Evolutionary conservation across 2,113 vertebrate genomes (phyloP), one percentile per base, ranked within the genome.

Genomic region (Pelobates fuscus): DNA sequence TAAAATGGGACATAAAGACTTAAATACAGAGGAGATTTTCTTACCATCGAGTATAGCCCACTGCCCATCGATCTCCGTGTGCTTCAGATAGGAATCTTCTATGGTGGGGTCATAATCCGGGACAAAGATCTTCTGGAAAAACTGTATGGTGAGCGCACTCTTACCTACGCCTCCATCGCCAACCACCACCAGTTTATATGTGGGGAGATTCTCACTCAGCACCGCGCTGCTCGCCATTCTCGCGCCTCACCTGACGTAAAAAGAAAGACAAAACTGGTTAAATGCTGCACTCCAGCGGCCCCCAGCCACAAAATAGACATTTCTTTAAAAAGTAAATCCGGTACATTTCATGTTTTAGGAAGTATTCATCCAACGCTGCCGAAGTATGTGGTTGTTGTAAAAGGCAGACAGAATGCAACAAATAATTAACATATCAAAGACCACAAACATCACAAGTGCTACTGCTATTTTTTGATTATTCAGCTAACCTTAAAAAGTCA

Each of bases 61-160:
- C 1, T 98, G 96, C 71, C 94, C 95, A 17, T 99, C 97, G 67
- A 99, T 98, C 89, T 99, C 97, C 0, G 97, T 99, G 83, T 98
- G 97, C 80, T 99, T 99, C 77, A 99, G 91, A 81, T 99, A 99
- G 15, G 97, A 99, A 83, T 99, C 97, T 85, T 99, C 97, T 7
- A 99, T 99, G 57, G 97, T 99, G 25, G 97, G 97, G 81, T 99
- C 97, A 1, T 99, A 99, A 87, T 99, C 97, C 0, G 96, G 96
- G 84, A 99, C 97, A 61, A 99, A 99, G 83, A 99, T 99, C 92
- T 99, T 99, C 90, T 99, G 97, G 88, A 99, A 99, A 82, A 99
- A 99, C 79, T 99, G 97, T 82, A 99, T 99, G 84, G 97, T 99
- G 84, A 99, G 95, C 15, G 97, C 97, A 0, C 96, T 98, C 87